Conservation (phyloP, 2,113 vertebrate species). For the Eonycteris spelaea region DNA sequence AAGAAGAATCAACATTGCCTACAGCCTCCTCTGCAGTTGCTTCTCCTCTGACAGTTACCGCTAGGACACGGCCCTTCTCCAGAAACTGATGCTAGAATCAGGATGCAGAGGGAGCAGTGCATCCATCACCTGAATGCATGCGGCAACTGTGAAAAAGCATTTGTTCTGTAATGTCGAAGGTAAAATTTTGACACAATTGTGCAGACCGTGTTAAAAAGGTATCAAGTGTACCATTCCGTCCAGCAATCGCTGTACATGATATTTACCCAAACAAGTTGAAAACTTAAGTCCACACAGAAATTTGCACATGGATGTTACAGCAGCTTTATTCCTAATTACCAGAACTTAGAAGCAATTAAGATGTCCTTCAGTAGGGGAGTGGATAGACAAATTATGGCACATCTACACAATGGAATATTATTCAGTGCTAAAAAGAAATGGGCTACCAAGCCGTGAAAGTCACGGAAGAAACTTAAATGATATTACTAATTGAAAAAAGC, state of each 20-base stretch:
- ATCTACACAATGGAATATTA: not conserved
- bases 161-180: not conserved
- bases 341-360: not conserved
- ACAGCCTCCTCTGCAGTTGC: not conserved
- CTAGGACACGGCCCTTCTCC: not conserved
- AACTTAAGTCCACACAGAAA: not conserved
- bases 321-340: not conserved
- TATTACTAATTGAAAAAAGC: not conserved
- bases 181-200: not conserved
- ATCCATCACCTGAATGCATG: accelerated
- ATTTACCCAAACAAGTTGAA: not conserved
- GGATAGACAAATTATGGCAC: not conserved
- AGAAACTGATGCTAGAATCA: not conserved
- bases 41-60: not conserved
- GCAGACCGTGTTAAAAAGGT: not conserved
- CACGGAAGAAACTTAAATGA: not conserved
- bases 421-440: not conserved
- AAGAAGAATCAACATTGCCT: not conserved
- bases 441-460: not conserved
- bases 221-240: not conserved
- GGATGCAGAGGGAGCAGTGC: not conserved
- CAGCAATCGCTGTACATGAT: not conserved
- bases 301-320: not conserved
- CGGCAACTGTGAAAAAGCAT: not conserved
- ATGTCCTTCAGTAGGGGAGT: not conserved